Base-by-base conservation (phyloP, 1,140 invertebrate species). In the Drosophila baimaii region DNA sequence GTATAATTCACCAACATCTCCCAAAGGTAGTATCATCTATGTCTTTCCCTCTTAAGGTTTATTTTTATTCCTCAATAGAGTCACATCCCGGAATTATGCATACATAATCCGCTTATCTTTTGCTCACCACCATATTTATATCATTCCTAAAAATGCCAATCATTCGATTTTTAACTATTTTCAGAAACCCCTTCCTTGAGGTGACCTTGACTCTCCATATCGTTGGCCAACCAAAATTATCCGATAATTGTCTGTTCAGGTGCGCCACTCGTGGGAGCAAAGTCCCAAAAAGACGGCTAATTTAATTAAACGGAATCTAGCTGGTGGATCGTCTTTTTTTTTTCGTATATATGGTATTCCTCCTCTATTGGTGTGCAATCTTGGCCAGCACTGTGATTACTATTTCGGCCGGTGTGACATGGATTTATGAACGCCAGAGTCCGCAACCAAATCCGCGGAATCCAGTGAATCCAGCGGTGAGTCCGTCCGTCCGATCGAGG, bases 241-340 rank as follows among this genome's bases (percentile, higher is more conserved):
- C 37, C 58, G 17, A 74, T 74, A 74, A 73, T 74, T 74, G 47
- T 74, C 69, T 74, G 71, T 73, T 74, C 19, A 43, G 70, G 39
- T 52, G 27, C 19, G 21, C 33, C 5, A 7, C 56, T 62, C 47
- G 25, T 31, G 61, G 55, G 55, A 31, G 33, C 71, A 74, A 74
- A 74, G 71, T 74, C 59, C 71, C 13, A 5, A 17, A 5, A 17
- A 5, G 12, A 2, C 37, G 29, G 21, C 1, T 74, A 69, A 77
- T 77, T 77, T 77, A 77, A 77, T 77, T 77, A 68, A 68, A 4
- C 9, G 12, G 21, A 75, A 56, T 55, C 52, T 76, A 31, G 1
- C 5, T 51, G 27, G 6, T 57, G 61, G 61, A 74, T 75, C 70
- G 51, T 56, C 33, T 41, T 31, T 33, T 35, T 12, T 7, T 21